A percentile compares a stretch with the other conserved stretches of the same genome.
Conservation (phyloP, 92 coral and sea anemone species). For the Siderastrea radians region DNA sequence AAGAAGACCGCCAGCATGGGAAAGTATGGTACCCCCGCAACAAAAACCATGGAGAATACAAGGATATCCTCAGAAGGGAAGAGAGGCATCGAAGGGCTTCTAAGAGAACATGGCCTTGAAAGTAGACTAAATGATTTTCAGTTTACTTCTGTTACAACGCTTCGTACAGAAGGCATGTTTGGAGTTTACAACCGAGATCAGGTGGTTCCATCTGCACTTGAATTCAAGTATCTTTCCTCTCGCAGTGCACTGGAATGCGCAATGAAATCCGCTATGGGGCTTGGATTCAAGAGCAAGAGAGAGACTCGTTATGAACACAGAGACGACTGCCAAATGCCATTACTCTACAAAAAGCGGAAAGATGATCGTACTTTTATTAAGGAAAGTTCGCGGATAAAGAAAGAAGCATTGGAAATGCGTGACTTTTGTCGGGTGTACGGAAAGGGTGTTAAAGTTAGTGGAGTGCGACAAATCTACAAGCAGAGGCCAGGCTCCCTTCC, state of each 20-base stretch:
- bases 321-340: too few species aligned
- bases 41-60: conserved; percentile 25
- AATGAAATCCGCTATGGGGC: conserved; percentile 55
- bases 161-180: too few species aligned
- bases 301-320: conserved; percentile 25
- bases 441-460: conserved; percentile 17
- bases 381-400: conserved; percentile 25
- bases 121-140: too few species aligned
- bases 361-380: conserved; percentile 20
- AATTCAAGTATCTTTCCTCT: too few species aligned
- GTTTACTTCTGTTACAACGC: too few species aligned
- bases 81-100: too few species aligned
- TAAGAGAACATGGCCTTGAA: too few species aligned
- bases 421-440: conserved; percentile 40
- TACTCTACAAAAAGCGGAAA: too few species aligned
- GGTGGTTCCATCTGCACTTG: too few species aligned
- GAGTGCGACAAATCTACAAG: conserved; percentile 33
- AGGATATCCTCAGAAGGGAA: conserved; percentile 5
- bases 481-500: conserved; percentile 24
- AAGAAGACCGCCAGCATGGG: too few species aligned
- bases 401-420: conserved; percentile 26
- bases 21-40: too few species aligned
- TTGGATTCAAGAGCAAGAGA: conserved; percentile 37
- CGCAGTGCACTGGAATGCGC: conserved; percentile 26
- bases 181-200: too few species aligned